phyloP scores from a whole-genome alignment of 2,113 vertebrate species.

The Damaliscus lunatus region DNA sequence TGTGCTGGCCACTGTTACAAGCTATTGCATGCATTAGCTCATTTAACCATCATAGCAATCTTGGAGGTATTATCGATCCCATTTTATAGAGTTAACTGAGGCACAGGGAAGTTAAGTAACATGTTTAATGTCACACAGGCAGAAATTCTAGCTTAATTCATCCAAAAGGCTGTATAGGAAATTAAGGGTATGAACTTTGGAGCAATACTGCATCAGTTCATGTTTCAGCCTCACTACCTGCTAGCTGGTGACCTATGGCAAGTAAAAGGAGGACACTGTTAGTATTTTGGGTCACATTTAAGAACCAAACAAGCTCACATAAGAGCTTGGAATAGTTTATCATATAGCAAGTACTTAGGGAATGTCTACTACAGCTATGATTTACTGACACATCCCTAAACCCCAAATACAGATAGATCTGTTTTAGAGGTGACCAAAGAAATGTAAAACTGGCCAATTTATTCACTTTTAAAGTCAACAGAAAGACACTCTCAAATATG shows the following conservation, averaged over 20 bases:
- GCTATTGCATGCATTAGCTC: not conserved
- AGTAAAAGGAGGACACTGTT: not conserved
- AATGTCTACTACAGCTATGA: not conserved
- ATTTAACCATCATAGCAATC: not conserved
- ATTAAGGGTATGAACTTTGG: not conserved
- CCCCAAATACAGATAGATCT: not conserved
- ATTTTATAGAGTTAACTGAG: not conserved
- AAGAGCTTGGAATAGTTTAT: not conserved
- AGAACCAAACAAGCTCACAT: not conserved
- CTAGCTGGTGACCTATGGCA: not conserved
- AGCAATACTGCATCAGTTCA: not conserved
- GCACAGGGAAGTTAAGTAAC: not conserved
- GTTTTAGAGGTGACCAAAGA: not conserved
- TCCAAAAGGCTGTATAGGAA: not conserved
- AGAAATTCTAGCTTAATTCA: not conserved
- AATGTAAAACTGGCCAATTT: not conserved
- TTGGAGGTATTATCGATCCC: not conserved
- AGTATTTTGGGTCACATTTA: not conserved
- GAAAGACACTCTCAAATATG: not conserved
- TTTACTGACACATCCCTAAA: not conserved
- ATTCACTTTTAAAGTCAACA: not conserved
- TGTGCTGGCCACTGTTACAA: not conserved
- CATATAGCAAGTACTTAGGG: not conserved
- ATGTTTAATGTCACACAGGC: not conserved
- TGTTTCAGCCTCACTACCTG: not conserved